phyloP scores from a whole-genome alignment of 2,797 vertebrate species.

The Phoxinus dragarum region DNA sequence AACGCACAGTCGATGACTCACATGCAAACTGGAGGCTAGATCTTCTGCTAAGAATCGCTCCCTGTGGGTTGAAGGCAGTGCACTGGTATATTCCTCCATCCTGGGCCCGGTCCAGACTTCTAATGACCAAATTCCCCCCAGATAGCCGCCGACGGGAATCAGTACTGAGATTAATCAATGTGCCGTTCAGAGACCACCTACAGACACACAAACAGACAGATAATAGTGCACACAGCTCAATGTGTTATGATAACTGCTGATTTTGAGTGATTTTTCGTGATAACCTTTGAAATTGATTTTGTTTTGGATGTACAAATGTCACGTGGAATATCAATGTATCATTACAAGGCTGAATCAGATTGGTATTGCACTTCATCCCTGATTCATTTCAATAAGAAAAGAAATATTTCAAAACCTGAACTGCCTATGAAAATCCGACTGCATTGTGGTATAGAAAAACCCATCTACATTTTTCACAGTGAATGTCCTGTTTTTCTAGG shows the following conservation, averaged over 20 bases:
- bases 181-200: slow-evolving; percentile 90
- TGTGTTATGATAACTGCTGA: slow-evolving; percentile 20
- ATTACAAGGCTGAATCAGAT: slow-evolving; percentile 27
- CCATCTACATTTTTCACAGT: neutral
- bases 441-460: neutral
- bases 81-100: slow-evolving; percentile 87
- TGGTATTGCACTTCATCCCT: neutral
- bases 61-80: slow-evolving; percentile 84
- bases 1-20: slow-evolving; percentile 71
- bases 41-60: slow-evolving; percentile 86
- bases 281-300: slow-evolving; percentile 31
- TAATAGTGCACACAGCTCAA: slow-evolving; percentile 31
- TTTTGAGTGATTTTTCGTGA: slow-evolving; percentile 14
- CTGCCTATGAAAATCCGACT: neutral
- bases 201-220: slow-evolving; percentile 72
- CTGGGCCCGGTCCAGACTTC: slow-evolving; percentile 81
- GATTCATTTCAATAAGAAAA: slow-evolving; percentile 4
- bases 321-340: slow-evolving; percentile 5
- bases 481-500: neutral
- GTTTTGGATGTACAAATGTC: slow-evolving; percentile 34
- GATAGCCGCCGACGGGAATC: slow-evolving; percentile 81
- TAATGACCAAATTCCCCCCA: slow-evolving; percentile 86
- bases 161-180: slow-evolving; percentile 81
- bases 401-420: neutral
- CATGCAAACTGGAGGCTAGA: slow-evolving; percentile 88